Conservation (phyloP, 2,113 vertebrate genomes). For the Syngnathus floridae region DNA sequence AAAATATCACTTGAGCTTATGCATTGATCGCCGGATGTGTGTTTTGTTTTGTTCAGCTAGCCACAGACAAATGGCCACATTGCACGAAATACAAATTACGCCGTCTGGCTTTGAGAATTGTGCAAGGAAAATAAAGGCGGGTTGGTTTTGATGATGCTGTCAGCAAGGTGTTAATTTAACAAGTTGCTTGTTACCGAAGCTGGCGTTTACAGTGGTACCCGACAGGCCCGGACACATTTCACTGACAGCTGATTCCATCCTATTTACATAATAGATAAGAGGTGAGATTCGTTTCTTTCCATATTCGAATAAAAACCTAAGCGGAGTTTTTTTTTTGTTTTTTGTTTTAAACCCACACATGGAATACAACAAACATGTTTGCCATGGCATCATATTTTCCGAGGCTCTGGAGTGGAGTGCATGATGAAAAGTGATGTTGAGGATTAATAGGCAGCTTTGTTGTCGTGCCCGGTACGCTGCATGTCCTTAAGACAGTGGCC, state of each 20-base stretch:
- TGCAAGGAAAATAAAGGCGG: not conserved
- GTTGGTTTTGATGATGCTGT: not conserved
- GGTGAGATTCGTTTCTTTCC: too few species aligned
- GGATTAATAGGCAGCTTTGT: not conserved
- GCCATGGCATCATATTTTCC: not conserved
- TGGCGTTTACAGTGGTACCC: not conserved
- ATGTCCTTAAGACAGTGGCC: not conserved
- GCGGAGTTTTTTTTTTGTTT: too few species aligned
- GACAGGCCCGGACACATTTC: not conserved
- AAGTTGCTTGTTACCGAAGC: not conserved
- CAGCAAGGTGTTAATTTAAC: not conserved
- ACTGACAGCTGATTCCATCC: not conserved
- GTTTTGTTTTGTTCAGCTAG: not conserved
- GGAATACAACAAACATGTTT: not conserved
- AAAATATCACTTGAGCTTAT: too few species aligned
- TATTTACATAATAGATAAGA: too few species aligned
- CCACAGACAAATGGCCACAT: not conserved
- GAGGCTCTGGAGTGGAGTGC: not conserved
- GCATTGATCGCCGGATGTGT: not conserved
- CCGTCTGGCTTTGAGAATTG: not conserved
- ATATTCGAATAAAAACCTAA: not conserved
- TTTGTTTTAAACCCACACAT: not conserved
- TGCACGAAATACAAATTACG: not conserved
- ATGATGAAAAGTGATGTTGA: not conserved
- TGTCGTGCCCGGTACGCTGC: not conserved